Base-by-base conservation (phyloP, 2,113 vertebrate species). In the Saguinus imperator region DNA sequence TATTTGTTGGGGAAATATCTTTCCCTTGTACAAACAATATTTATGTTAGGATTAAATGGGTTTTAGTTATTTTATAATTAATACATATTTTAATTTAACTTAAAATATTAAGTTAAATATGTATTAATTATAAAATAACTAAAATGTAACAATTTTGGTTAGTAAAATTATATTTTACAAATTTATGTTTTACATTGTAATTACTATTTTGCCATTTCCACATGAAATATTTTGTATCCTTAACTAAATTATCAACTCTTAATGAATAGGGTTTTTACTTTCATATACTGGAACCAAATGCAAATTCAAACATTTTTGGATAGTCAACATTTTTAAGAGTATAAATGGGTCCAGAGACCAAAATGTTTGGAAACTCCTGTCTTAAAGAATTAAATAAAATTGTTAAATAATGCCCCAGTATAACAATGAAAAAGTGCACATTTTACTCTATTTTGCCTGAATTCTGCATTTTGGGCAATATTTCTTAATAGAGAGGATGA, bases 1-100 rank as follows among this genome's bases (percentile, higher is more conserved):
- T 91, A 79, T 48, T 81, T 91, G n/a, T 87, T 94, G 45, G 48
- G 87, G 45, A 88, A 88, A 94, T 57, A 32, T 21, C 20, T 77
- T 81, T 88, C 3, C 6, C 50, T 72, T 57, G 16, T 57, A 64
- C 27, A 85, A 76, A 32, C 13, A 35, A 43, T 25, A 90, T 77
- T 77, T 91, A 68, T 50, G 10, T 23, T 32, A 75, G 3, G 10
- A 89, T 92, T 25, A 20, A 40, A 86, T 73, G 4, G 8, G 2
- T 80, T 88, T 18, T 70, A 68, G 32, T 87, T 81, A 90, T 58
- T 52, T 66, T 86, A 23, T 72, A 80, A 57, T 82, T 27, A 75
- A 64, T 37, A 76, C 4, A 6, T 50, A 57, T 80, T 68, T 48
- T 12, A 48, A 57, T 80, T 68, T 48, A 48, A 48, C 10, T 48